Evolutionary conservation across 1,140 invertebrate species (phyloP).

Genomic region (Hylyphantes graminicola): DNA sequence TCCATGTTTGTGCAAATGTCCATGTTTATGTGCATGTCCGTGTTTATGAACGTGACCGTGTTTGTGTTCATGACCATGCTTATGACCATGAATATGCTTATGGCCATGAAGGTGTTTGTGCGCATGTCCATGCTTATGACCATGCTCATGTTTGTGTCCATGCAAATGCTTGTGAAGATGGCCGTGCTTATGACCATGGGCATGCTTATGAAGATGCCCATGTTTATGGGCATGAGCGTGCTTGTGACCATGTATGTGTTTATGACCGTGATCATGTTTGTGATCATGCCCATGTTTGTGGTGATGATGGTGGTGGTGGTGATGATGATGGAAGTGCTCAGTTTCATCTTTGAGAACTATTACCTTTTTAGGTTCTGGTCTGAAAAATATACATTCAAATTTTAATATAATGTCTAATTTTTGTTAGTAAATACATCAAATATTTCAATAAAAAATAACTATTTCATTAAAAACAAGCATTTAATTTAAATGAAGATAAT

Average conservation of each 20-base stretch:
- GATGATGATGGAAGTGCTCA: conserved; percentile 47
- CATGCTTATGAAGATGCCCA: conserved; percentile 42
- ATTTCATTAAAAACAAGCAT: too few relatives aligned
- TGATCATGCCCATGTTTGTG: conserved; percentile 50
- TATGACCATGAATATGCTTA: conserved; percentile 44
- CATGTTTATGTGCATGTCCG: conserved; percentile 34
- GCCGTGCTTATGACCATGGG: conserved; percentile 41
- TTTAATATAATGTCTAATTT: not conserved
- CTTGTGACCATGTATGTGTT: conserved; percentile 47
- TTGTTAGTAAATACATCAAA: too few relatives aligned
- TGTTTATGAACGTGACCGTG: conserved; percentile 40
- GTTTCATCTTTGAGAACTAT: conserved; percentile 43
- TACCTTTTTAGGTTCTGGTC: conserved; percentile 33
- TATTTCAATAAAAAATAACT: too few relatives aligned
- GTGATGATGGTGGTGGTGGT: conserved; percentile 45
- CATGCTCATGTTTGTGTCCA: conserved; percentile 40
- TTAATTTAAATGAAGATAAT: too few relatives aligned
- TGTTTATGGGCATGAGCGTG: conserved; percentile 42
- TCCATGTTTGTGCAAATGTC: conserved; percentile 37
- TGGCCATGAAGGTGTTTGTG: conserved; percentile 47
- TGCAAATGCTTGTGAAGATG: conserved; percentile 41
- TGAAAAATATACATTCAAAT: conserved; percentile 12
- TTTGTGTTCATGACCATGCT: conserved; percentile 33
- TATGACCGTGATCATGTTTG: conserved; percentile 42
- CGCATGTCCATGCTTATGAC: conserved; percentile 28